Evolutionary conservation across 1,140 invertebrate genomes (phyloP).

Genomic region (Zaprionus lachaisei): DNA sequence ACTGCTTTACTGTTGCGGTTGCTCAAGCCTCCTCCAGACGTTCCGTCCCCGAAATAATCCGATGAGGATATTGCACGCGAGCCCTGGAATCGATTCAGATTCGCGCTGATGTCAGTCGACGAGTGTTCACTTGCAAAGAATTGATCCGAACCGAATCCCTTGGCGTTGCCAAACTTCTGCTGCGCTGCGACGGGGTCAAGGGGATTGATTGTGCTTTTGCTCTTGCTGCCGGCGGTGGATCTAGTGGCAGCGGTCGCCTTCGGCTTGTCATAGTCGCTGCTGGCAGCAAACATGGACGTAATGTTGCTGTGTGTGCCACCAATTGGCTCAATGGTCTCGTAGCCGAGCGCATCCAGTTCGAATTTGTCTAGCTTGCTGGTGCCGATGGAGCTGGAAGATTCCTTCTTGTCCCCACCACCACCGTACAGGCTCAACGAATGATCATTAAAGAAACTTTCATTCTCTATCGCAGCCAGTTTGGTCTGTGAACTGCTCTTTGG

Average conservation of each 20-base stretch:
- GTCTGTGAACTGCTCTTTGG: constrained; percentile 58
- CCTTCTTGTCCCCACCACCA: constrained; percentile 58
- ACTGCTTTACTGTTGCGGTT: constrained; percentile 33
- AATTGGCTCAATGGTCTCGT: constrained; percentile 82
- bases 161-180: constrained; percentile 98
- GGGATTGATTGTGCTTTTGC: constrained; percentile 42
- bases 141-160: constrained; percentile 98
- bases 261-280: constrained; percentile 53
- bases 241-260: constrained; percentile 33
- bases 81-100: constrained; percentile 90
- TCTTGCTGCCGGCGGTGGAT: constrained; percentile 24
- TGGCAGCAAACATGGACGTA: constrained; percentile 76
- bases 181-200: constrained; percentile 88
- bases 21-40: constrained; percentile 57
- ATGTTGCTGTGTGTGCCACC: constrained; percentile 75
- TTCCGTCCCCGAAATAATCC: constrained; percentile 94
- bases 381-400: constrained; percentile 24
- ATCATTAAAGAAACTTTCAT: constrained; percentile 84
- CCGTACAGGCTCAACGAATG: constrained; percentile 73
- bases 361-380: constrained; percentile 73
- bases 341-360: constrained; percentile 79
- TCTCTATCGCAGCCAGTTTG: constrained; percentile 59
- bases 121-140: constrained; percentile 92
- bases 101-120: constrained; percentile 61
- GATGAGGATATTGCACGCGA: constrained; percentile 97